phyloP scores from a whole-genome alignment of 1,140 invertebrate species.

The Drosophila athabasca region DNA sequence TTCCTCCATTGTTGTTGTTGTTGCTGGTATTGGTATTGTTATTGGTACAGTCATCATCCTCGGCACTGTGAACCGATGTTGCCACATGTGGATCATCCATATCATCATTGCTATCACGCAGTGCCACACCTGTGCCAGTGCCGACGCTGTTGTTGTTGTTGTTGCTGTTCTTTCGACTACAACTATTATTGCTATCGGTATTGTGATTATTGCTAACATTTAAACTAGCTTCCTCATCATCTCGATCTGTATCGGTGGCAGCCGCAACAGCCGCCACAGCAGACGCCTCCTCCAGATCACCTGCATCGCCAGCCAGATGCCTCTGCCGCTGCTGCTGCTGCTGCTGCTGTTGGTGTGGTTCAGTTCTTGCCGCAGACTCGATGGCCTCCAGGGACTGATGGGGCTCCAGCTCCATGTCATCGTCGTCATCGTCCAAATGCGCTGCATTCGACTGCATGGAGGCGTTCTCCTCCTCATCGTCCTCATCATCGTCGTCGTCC shows the following conservation, averaged over 20 bases:
- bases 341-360: constrained; percentile 32
- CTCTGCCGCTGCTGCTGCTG: constrained; percentile 19
- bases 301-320: constrained; percentile 32
- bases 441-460: constrained; percentile 70
- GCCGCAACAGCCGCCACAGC: constrained; percentile 15
- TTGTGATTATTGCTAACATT: constrained; percentile 76
- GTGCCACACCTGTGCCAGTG: constrained; percentile 55
- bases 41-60: constrained; percentile 69
- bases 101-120: constrained; percentile 64
- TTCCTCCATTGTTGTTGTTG: constrained; percentile 46
- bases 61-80: constrained; percentile 26
- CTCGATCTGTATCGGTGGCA: constrained; percentile 8
- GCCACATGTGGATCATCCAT: constrained; percentile 50
- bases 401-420: constrained; percentile 64
- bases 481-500: constrained; percentile 49
- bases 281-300: constrained; percentile 26
- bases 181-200: constrained; percentile 71
- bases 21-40: constrained; percentile 62
- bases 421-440: constrained; percentile 1
- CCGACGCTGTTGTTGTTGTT: constrained; percentile 45
- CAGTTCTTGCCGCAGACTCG: constrained; percentile 58
- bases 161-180: constrained; percentile 65
- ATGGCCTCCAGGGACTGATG: constrained; percentile 18
- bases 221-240: constrained; percentile 70
- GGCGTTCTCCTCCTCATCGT: constrained; percentile 66